Base-by-base conservation (phyloP, 2,113 vertebrate species). In the Vulpes lagopus region DNA sequence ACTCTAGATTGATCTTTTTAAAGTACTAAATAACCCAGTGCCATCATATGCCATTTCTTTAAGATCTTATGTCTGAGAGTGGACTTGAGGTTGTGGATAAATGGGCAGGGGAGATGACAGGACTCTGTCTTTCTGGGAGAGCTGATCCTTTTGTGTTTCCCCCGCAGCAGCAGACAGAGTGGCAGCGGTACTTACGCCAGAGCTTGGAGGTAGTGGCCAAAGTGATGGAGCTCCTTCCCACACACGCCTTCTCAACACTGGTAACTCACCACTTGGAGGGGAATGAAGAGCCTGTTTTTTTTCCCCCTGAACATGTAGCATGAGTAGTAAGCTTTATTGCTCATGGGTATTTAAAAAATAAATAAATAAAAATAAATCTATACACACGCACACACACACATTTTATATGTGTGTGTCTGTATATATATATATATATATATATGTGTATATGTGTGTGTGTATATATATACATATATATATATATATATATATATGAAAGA, bases 151-250 rank as follows among this genome's bases (percentile, higher is more conserved):
- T 15, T 97, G 67, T 98, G 94, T 96, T 96, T 81, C 43, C 95
- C 79, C 97, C 17, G 25, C 98, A 99, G 99, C 99, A 99, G 99
- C 99, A 99, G 97, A 99, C 99, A 0, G 99, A 99, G 98, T 99
- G 99, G 99, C 99, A 99, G 98, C 99, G 99, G 98, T 99, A 99
- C 99, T 98, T 99, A 98, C 99, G 99, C 98, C 99, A 99, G 99
- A 99, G 99, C 99, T 98, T 99, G 98, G 99, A 99, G 97, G 99
- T 99, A 32, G 99, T 99, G 98, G 99, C 99, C 98, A 99, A 99
- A 99, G 99, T 99, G 98, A 99, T 99, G 99, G 99, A 99, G 98
- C 99, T 99, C 74, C 99, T 99, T 92, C 99, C 99, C 90, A 99
- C 99, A 23, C 99, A 99, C 87, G 99, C 99, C 80, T 99, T 99